A percentile compares a stretch with the other conserved stretches of the same genome.
These are phyloP conservation scores for Pygocentrus nattereri DNA, from an alignment of 2,797 vertebrate species.

Conservation along the genomic window DNA sequence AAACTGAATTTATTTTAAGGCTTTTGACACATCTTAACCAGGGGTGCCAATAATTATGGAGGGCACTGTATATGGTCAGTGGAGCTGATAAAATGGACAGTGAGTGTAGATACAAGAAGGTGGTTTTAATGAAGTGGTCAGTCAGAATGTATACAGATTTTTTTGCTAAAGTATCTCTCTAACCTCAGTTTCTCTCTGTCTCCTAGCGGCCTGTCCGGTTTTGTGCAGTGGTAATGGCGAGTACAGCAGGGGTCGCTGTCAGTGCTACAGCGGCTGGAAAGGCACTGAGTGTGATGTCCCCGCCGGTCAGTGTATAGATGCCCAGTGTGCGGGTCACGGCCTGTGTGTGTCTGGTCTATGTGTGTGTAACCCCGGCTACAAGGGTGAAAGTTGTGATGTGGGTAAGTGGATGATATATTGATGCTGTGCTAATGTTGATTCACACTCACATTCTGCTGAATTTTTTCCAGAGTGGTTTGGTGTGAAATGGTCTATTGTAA, in stretches of 20 bases:
- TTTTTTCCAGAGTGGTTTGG: too few species aligned
- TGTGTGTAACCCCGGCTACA: conserved; percentile 93
- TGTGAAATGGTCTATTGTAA: too few species aligned
- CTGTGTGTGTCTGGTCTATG: conserved; percentile 93
- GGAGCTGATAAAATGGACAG: too few species aligned
- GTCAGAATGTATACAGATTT: too few species aligned
- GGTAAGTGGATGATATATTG: conserved; percentile 79
- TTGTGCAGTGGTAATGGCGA: conserved; percentile 96
- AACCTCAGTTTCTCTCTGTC: conserved; percentile 10
- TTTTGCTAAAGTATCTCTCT: neutral
- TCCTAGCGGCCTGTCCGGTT: conserved; percentile 92
- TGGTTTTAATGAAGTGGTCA: too few species aligned
- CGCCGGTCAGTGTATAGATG: conserved; percentile 89
- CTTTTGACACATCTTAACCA: too few species aligned
- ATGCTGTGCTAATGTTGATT: too few species aligned
- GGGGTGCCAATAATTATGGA: too few species aligned
- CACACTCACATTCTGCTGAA: too few species aligned
- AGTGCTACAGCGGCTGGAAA: conserved; percentile 98
- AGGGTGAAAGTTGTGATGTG: conserved; percentile 94
- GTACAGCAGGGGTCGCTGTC: conserved; percentile 96
- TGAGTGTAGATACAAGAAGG: too few species aligned
- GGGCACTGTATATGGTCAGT: too few species aligned
- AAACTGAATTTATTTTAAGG: too few species aligned
- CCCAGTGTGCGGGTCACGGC: conserved; percentile 91
- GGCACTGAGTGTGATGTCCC: conserved; percentile 95